Evolutionary conservation across 2,888 invertebrate genomes (phyloP).

Genomic region (Notocelia uddmanniana): DNA sequence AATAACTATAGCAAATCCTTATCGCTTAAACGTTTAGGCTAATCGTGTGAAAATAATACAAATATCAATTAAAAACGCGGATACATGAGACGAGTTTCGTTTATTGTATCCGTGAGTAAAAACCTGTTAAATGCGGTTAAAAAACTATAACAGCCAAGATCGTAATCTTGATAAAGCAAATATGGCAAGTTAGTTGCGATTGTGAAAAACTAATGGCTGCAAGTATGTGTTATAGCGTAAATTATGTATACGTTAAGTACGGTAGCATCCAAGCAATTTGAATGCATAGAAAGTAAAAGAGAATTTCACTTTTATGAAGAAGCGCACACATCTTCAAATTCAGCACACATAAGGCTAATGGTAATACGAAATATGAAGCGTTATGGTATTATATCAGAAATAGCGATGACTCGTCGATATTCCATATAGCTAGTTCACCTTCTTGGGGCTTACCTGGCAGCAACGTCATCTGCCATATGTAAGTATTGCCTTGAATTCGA

Average conservation of each 20-base stretch:
- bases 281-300: constrained; percentile 46
- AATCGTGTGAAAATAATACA: constrained; percentile 57
- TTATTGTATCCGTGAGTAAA: constrained; percentile 55
- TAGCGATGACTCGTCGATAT: constrained; percentile 37
- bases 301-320: constrained; percentile 42
- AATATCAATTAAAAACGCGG: constrained; percentile 61
- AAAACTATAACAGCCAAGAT: constrained; percentile 50
- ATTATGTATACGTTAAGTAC: constrained; percentile 9
- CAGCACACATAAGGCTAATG: constrained; percentile 15
- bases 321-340: constrained; percentile 26
- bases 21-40: constrained; percentile 47
- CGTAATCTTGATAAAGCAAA: constrained; percentile 34
- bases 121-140: constrained; percentile 54
- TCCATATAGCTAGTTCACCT: constrained; percentile 39
- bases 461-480: constrained; percentile 45
- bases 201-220: constrained; percentile 30
- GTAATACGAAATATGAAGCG: constrained; percentile 19
- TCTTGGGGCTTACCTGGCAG: constrained; percentile 26
- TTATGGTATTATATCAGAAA: constrained; percentile 33
- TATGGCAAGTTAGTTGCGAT: constrained; percentile 25
- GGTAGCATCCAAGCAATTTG: constrained; percentile 32
- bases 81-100: constrained; percentile 52
- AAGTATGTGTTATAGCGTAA: constrained; percentile 29
- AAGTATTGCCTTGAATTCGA: constrained; percentile 41
- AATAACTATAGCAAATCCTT: constrained; percentile 36